Percentiles rank a stretch among this genome's conserved stretches.
Conservation (phyloP, 2,888 invertebrate species). For the Philonicus albiceps region DNA sequence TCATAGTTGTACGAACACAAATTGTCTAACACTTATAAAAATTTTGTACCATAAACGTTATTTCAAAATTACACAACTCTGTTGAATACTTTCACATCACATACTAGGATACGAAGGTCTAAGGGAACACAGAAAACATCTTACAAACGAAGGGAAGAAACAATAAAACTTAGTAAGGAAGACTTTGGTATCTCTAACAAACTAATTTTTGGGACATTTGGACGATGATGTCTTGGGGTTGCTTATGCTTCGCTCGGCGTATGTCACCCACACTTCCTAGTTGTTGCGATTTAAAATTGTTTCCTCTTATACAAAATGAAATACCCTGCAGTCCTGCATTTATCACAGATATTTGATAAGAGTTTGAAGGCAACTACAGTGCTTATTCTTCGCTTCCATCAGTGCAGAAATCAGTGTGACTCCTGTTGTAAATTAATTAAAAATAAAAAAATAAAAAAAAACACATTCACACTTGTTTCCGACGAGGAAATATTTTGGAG, state of each 20-base stretch:
- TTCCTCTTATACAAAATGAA: constrained; percentile 23
- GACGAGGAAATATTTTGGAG: background rate
- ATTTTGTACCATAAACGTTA: constrained; percentile 36
- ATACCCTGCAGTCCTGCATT: constrained; percentile 15
- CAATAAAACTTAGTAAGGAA: constrained; percentile 27
- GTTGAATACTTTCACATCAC: constrained; percentile 24
- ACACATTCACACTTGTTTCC: background rate
- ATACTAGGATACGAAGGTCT: background rate
- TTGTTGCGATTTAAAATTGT: background rate
- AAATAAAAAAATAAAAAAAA: background rate
- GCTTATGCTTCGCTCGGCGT: background rate
- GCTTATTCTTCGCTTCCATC: background rate
- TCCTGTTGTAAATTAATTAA: background rate
- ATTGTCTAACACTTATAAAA: constrained; percentile 23
- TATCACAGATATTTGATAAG: constrained; percentile 34
- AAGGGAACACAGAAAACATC: background rate
- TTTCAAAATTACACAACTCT: constrained; percentile 27
- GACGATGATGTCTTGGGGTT: background rate
- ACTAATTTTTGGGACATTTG: background rate
- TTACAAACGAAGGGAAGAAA: background rate
- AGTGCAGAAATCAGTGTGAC: background rate
- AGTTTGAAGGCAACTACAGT: constrained; percentile 13
- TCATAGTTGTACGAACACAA: constrained; percentile 19
- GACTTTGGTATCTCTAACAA: constrained; percentile 3
- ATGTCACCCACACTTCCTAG: background rate